Percentiles rank a stretch among this genome's conserved stretches.
Conservation (phyloP, 2,113 vertebrate species). For the Pachypanchax playfairii region DNA sequence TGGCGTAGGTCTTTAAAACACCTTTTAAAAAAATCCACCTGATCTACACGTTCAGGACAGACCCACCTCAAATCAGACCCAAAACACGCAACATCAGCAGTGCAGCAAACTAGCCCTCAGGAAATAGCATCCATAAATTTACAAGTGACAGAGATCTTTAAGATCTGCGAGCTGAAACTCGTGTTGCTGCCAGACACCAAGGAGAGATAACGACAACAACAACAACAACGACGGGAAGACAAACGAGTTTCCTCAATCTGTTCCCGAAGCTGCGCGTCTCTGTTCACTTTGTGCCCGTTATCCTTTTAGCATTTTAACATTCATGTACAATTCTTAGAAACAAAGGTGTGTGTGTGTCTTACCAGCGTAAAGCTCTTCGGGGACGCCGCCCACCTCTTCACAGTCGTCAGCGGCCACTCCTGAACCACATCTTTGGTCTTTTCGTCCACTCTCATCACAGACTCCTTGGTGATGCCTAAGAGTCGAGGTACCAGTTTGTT, state of each 20-base stretch:
- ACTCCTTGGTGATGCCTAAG: constrained; percentile 97
- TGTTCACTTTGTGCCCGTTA: too few relatives aligned
- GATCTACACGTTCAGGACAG: not conserved
- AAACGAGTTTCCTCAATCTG: constrained; percentile 37
- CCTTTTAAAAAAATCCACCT: too few relatives aligned
- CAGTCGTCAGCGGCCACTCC: constrained; percentile 97
- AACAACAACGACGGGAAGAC: constrained; percentile 55
- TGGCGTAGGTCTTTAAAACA: too few relatives aligned
- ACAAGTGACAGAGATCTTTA: constrained; percentile 19
- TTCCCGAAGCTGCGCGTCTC: too few relatives aligned
- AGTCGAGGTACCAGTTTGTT: constrained; percentile 96
- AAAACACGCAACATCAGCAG: constrained; percentile 5
- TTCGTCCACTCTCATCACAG: constrained; percentile 97
- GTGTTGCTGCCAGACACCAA: constrained; percentile 46
- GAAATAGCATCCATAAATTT: constrained; percentile 26
- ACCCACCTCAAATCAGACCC: constrained; percentile 1
- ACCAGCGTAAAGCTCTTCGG: constrained; percentile 99
- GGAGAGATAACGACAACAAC: constrained; percentile 50
- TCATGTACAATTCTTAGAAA: too few relatives aligned
- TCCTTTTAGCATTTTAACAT: too few relatives aligned
- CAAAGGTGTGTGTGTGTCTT: constrained; percentile 53
- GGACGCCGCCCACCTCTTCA: constrained; percentile 98
- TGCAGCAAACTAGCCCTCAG: constrained; percentile 25
- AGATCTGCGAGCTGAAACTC: constrained; percentile 47
- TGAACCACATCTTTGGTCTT: constrained; percentile 98